Conservation (phyloP, 1,140 invertebrate species). For the Solen grandis region DNA sequence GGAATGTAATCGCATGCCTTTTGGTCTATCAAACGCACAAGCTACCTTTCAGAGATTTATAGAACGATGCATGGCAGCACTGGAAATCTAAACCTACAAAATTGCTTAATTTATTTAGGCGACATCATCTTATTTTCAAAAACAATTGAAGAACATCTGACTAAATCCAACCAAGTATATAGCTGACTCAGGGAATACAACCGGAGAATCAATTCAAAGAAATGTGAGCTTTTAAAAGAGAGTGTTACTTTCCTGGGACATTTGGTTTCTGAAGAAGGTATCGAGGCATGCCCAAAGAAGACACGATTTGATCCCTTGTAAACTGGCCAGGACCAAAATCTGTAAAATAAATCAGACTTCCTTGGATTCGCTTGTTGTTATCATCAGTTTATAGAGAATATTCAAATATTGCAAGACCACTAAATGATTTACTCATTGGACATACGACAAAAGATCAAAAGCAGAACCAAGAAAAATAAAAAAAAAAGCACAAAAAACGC, state of each 20-base stretch:
- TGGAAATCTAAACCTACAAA: not conserved
- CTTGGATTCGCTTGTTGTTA: no score
- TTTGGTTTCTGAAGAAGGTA: constrained; percentile 3
- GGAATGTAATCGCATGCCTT: constrained; percentile 68
- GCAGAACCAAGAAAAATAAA: no score
- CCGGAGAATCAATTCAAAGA: constrained; percentile 62
- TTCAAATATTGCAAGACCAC: no score
- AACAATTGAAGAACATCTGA: constrained; percentile 43
- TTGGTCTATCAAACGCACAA: constrained; percentile 80
- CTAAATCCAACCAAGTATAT: constrained; percentile 57
- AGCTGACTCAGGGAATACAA: constrained; percentile 52
- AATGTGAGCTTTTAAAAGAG: constrained; percentile 76
- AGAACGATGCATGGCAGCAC: constrained; percentile 77
- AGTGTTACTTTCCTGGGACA: constrained; percentile 59
- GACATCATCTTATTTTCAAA: constrained; percentile 47
- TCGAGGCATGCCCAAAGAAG: constrained; percentile 53
- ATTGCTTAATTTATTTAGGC: constrained; percentile 44
- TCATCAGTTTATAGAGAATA: no score
- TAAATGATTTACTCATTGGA: no score
- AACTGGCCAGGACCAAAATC: no score
- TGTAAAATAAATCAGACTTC: no score
- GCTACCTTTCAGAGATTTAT: constrained; percentile 82
- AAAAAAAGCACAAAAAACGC: no score
- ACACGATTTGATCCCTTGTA: no score
- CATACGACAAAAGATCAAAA: no score